Evolutionary conservation across 2,797 vertebrate genomes (phyloP), one percentile per base, ranked within the genome.

Genomic region (Kryptopterus vitreolus): DNA sequence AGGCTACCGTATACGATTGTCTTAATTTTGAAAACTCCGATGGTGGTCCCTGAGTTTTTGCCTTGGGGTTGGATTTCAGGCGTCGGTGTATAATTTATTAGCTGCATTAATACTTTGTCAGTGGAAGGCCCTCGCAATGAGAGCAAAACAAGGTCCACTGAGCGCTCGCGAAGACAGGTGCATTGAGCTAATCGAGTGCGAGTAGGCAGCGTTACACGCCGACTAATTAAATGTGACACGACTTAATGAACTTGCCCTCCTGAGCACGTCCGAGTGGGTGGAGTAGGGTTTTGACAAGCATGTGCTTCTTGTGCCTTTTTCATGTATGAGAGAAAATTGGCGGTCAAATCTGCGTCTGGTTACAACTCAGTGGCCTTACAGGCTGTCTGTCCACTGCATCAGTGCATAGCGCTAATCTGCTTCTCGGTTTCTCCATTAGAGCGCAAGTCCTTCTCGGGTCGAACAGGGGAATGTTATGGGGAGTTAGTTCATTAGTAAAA

Each of bases 141-240:
- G 24, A 66, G 11, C 13, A 43, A 66, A 20, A n/a, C n/a, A 8
- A 68, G 24, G n/a, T n/a, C 65, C 43, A 26, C 10, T 9, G 48
- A 52, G 48, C 29, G 57, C 78, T 83, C 82, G 62, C 24, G 57
- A 24, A 48, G 68, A 84, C 69, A n/a, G 61, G 71, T 82, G 53
- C 31, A 46, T 43, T 50, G 15, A 13, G 22, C 63, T 58, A 73
- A 72, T 71, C 55, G 7, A 46, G 46, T 48, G 72, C 74, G 61
- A 76, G 80, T 52, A 80, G 73, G 70, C 65, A 43, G 76, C 48
- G 13, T 81, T 77, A 80, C 53, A 76, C 74, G 71, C 38, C 55
- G 55, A 69, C 78, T 82, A 78, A 86, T 83, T 72, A 15, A 86
- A 85, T 78, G 61, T 82, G 82, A 83, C 78, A 48, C 57, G 48